phyloP scores from a whole-genome alignment of 2,888 invertebrate genomes.

The Bellardia bayeri region DNA sequence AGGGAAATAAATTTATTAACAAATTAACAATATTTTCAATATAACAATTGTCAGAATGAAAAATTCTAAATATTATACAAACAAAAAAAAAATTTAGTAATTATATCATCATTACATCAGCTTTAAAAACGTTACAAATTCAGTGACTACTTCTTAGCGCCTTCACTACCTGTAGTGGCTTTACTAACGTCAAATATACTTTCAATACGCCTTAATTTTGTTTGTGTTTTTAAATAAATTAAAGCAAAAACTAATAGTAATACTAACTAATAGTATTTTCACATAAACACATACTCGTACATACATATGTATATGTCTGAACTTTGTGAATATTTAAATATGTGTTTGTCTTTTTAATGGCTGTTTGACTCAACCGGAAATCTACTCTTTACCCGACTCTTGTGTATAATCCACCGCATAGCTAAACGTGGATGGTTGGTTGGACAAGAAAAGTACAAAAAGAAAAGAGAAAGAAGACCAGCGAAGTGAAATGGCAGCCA shows the following conservation, averaged over 20 bases:
- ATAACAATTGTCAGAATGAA: too few species aligned
- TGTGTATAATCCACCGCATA: constrained; percentile 28
- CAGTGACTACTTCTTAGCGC: too few species aligned
- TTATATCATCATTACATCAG: too few species aligned
- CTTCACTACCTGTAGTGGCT: background rate
- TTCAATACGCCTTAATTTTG: constrained; percentile 41
- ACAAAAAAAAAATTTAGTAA: too few species aligned
- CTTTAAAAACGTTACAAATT: too few species aligned
- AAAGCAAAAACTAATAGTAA: constrained; percentile 28
- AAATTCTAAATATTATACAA: too few species aligned
- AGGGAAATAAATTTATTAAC: too few species aligned
- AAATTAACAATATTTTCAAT: too few species aligned
- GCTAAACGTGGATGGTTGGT: background rate
- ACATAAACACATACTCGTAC: background rate
- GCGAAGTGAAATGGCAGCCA: constrained; percentile 52
- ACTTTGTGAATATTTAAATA: constrained; percentile 24
- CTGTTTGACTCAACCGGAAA: constrained; percentile 34
- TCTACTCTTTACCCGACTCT: constrained; percentile 4
- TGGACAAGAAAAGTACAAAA: background rate
- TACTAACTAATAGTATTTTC: constrained; percentile 4
- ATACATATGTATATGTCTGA: background rate
- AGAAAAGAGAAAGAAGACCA: background rate
- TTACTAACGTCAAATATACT: background rate
- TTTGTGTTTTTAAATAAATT: constrained; percentile 41
- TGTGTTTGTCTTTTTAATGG: background rate